Evolutionary conservation across 2,113 vertebrate species (phyloP).

Genomic region (Columba livia): DNA sequence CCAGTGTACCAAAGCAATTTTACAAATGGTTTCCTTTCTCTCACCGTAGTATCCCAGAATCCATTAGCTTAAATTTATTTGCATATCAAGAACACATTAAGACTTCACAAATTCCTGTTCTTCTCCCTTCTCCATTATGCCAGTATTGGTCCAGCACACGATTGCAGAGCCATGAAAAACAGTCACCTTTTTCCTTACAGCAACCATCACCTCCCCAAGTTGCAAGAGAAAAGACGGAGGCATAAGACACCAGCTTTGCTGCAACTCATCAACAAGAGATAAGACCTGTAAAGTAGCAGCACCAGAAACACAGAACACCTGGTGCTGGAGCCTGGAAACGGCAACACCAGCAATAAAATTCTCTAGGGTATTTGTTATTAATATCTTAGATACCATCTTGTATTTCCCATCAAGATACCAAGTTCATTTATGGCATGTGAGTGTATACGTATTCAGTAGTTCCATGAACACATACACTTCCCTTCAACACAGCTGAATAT

Average conservation of each 20-base stretch:
- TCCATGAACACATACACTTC: neutral
- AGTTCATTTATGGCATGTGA: neutral
- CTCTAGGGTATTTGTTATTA: neutral
- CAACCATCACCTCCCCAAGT: neutral
- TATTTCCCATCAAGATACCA: neutral
- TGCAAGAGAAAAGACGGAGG: neutral
- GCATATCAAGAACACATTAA: neutral
- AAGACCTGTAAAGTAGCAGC: neutral
- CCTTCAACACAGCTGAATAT: neutral
- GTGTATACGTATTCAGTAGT: neutral
- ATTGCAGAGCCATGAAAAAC: neutral
- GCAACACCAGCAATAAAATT: neutral
- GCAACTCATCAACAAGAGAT: neutral
- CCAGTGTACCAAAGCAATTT: neutral
- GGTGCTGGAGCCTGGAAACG: neutral
- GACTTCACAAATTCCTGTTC: neutral
- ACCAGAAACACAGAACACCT: neutral
- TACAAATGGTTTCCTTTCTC: neutral
- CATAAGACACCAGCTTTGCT: neutral
- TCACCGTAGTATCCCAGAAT: neutral
- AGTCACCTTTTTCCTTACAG: rapidly evolving
- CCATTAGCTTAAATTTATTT: neutral
- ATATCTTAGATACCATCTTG: neutral
- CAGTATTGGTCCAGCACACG: neutral
- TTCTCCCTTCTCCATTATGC: neutral